Evolutionary conservation across 2,888 invertebrate species (phyloP), one percentile per base, ranked within the genome.

Genomic region (Dendrolimus houi): DNA sequence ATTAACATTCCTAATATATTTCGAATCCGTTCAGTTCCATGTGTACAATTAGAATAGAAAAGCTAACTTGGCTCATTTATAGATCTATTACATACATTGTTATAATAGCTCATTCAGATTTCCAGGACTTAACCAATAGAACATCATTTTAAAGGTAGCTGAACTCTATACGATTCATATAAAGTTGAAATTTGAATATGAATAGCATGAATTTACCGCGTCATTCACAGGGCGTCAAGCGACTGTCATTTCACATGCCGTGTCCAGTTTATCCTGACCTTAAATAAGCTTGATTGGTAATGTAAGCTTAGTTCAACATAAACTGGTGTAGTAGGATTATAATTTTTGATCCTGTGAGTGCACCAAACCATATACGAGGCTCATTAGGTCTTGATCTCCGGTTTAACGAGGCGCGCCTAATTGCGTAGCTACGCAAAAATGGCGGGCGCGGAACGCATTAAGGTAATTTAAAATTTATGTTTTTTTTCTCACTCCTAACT

Each of bases 351-450:
- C 81, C 82, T 80, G 72, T 66, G 74, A 81, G 79, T 81, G 83
- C 81, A 85, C 78, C 81, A 83, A 82, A 81, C 79, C 85, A 81
- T 85, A 82, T 81, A 82, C 81, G 80, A 83, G 83, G 86, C 85
- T 85, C 85, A 86, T 87, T 86, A 85, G 85, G 78, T 85, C 84
- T 81, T 81, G 84, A 85, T 85, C 85, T 79, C 78, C 75, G 69
- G 76, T 66, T 77, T 79, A 87, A 87, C 87, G 87, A 85, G 83
- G 72, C 86, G 82, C 65, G 67, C 69, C 82, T 85, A 87, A 87
- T 87, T 85, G 85, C 85, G 83, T 76, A 68, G 69, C 68, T 66
- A 70, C 69, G 70, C 77, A 80, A 82, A 81, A 81, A 78, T 77
- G 75, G 74, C 64, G 72, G 74, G 64, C 66, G 74, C 70, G 67